Conservation (phyloP, 2,797 vertebrate genomes). For the Trematomus bernacchii region DNA sequence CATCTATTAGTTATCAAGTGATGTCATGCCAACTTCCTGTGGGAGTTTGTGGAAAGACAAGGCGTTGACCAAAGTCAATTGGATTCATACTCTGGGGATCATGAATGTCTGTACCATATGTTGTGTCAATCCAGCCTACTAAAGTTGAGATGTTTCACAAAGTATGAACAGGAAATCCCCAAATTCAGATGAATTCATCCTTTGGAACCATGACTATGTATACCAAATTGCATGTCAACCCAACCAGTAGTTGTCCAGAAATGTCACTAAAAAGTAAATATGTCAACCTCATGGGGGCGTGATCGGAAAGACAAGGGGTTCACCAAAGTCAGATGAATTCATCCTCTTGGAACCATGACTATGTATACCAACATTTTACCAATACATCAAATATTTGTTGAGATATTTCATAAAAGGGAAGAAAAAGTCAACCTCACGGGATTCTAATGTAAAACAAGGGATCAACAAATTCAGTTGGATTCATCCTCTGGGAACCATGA, state of each 20-base stretch:
- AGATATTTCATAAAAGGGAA: too few species aligned
- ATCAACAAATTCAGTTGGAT: background rate
- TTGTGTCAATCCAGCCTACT: background rate
- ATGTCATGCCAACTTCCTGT: background rate
- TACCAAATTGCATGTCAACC: background rate
- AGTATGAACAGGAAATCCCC: background rate
- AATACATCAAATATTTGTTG: too few species aligned
- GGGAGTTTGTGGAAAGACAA: too few species aligned
- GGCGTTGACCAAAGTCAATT: too few species aligned
- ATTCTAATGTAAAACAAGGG: background rate
- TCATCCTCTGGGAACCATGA: background rate
- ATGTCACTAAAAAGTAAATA: background rate
- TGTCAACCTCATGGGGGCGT: background rate
- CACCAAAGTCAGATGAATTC: background rate
- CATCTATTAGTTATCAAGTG: background rate
- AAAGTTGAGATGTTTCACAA: too few species aligned
- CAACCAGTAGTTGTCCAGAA: background rate
- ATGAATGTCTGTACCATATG: background rate
- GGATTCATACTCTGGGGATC: background rate
- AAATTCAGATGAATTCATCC: background rate
- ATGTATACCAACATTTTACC: too few species aligned
- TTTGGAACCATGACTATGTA: background rate
- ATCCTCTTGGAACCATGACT: background rate
- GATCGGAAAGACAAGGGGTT: background rate
- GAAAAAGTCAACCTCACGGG: background rate